phyloP scores from a whole-genome alignment of 2,888 invertebrate species.

The Drosophila kuntzei region DNA sequence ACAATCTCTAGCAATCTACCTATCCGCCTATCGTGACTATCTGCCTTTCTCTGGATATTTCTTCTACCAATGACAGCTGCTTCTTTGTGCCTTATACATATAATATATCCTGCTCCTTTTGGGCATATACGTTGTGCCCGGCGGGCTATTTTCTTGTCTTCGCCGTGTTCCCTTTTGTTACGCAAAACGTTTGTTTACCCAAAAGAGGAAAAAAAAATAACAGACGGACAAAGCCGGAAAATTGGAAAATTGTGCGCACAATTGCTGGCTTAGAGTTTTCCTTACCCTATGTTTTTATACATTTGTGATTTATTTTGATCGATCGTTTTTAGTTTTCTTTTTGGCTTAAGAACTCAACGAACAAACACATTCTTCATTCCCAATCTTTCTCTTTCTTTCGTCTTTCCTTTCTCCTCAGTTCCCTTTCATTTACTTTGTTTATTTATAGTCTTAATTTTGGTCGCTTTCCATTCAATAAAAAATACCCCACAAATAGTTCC shows the following conservation, averaged over 20 bases:
- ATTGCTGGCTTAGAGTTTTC: constrained; percentile 69
- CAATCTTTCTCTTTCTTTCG: constrained; percentile 12
- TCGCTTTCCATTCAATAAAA: constrained; percentile 60
- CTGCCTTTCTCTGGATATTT: constrained; percentile 30
- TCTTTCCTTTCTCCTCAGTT: constrained; percentile 1
- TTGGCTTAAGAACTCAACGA: constrained; percentile 52
- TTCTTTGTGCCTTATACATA: constrained; percentile 39
- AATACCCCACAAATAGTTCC: constrained; percentile 76
- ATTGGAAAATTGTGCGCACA: constrained; percentile 75
- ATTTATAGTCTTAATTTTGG: constrained; percentile 70
- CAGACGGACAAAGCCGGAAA: constrained; percentile 56
- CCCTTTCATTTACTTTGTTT: constrained; percentile 44
- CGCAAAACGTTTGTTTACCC: constrained; percentile 78
- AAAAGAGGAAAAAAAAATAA: constrained; percentile 55
- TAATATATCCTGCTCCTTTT: constrained; percentile 39
- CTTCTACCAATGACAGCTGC: constrained; percentile 71
- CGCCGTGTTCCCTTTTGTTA: constrained; percentile 66
- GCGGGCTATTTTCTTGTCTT: constrained; percentile 57
- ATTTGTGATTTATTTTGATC: constrained; percentile 79
- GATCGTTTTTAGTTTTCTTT: constrained; percentile 66
- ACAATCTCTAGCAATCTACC: constrained; percentile 24
- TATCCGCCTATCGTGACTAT: constrained; percentile 13
- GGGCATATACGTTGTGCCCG: constrained; percentile 50
- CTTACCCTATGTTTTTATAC: constrained; percentile 57
- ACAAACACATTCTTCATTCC: constrained; percentile 2